Evolutionary conservation across 2,113 vertebrate species (phyloP).

Genomic region (Paedocypris sp.): DNA sequence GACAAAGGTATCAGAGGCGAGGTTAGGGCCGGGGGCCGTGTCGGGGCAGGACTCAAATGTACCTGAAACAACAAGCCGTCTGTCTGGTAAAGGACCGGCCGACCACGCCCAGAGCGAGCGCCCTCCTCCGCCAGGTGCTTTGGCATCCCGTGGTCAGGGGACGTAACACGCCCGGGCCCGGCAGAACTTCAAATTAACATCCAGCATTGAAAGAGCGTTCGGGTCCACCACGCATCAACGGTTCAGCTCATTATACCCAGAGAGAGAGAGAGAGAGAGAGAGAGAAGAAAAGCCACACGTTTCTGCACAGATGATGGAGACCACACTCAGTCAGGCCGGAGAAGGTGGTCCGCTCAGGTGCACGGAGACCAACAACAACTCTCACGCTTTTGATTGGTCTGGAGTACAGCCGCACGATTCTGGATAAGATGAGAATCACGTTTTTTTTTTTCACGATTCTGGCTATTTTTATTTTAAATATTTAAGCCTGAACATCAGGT

Average conservation of each 20-base stretch:
- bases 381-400: background rate
- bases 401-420: background rate
- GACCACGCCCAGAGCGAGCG: too few relatives aligned
- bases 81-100: too few relatives aligned
- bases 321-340: background rate
- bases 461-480: too few relatives aligned
- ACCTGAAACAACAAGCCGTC: too few relatives aligned
- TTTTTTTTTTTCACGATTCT: too few relatives aligned
- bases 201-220: constrained; percentile 9
- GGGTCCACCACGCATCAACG: background rate
- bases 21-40: too few relatives aligned
- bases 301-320: background rate
- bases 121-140: too few relatives aligned
- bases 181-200: constrained; percentile 26
- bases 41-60: too few relatives aligned
- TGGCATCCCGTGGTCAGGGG: too few relatives aligned
- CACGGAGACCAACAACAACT: background rate
- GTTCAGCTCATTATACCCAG: constrained; percentile 8
- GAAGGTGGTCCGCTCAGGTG: background rate
- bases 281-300: background rate
- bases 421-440: too few relatives aligned
- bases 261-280: background rate
- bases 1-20: too few relatives aligned
- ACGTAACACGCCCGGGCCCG: background rate
- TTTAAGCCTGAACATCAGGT: too few relatives aligned